Conservation (phyloP, 64 coral and sea anemone genomes). For the Stichodactyla mertensii region DNA sequence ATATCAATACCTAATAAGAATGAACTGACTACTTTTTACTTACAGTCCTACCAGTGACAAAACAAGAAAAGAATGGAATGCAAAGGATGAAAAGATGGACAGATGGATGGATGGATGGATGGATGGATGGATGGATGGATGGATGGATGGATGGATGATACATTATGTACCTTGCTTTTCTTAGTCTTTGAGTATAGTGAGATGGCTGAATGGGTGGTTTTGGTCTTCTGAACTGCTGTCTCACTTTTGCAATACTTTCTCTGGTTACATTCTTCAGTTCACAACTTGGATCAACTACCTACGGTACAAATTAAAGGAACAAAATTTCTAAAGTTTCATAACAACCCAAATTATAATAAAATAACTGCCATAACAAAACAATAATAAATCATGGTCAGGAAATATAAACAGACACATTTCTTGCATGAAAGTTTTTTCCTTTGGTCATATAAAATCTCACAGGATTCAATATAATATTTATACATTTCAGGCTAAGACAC, state of each 20-base stretch:
- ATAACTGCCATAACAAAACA: no score
- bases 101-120: no score
- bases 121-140: no score
- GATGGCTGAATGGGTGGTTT: constrained; percentile 8
- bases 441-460: no score
- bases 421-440: no score
- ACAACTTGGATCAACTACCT: constrained; percentile 80
- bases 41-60: neutral
- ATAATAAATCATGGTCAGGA: no score
- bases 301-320: neutral
- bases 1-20: neutral
- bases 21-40: neutral
- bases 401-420: no score
- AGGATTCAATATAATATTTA: no score
- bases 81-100: no score
- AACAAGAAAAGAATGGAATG: neutral
- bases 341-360: no score
- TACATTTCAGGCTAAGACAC: no score
- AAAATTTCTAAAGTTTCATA: no score
- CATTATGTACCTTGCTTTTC: neutral
- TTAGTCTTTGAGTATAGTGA: neutral
- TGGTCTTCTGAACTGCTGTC: constrained; percentile 36
- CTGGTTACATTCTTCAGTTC: constrained; percentile 61
- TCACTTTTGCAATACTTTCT: constrained; percentile 47
- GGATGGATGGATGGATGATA: neutral